Evolutionary conservation across 2,888 invertebrate species (phyloP), one percentile per base, ranked within the genome.

Genomic region (Lacanobia oleracea): DNA sequence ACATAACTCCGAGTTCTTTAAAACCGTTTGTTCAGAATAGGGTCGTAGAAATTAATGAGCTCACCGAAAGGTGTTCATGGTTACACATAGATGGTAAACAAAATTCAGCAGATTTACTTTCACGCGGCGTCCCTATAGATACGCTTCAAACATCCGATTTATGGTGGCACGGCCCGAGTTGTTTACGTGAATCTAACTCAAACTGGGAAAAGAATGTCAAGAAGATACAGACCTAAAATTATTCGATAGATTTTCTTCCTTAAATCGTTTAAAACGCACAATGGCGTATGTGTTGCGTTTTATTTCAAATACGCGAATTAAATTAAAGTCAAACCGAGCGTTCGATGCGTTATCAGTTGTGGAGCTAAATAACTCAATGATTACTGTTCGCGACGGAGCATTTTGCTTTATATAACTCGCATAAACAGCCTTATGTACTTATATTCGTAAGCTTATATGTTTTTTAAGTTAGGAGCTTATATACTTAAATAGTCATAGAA

Each of bases 111-210:
- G 74, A 75, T 18, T n/a, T 70, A 16, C 8, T 69, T 2, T 74
- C 70, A 21, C 70, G 63, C n/a, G 70, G 75, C 0, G 51, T 67
- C 0, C 1, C 5, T 16, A 10, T 67, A 51, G 51, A 67, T 4
- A 14, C 9, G 9, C 57, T 67, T 18, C 27, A 50, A n/a, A 6
- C 21, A 3, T 56, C 50, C 9, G 48, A 51, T 33, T 16, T 74
- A 16, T 74, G 74, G 65, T 74, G 65, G 74, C 37, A 18, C 16
- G 69, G 74, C 4, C 69, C 74, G 12, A 6, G 8, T n/a, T 69
- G n/a, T 23, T 54, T 73, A 59, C 67, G 18, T 57, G 48, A 48
- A 4, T 27, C n/a, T n/a, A 56, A 56, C 14, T 14, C 27, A 4
- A 12, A 33, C 5, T 67, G 43, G 60, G 16, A 51, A 60, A 43